Evolutionary conservation across 2,113 vertebrate genomes (phyloP).

Genomic region (Phoxinus phoxinus): DNA sequence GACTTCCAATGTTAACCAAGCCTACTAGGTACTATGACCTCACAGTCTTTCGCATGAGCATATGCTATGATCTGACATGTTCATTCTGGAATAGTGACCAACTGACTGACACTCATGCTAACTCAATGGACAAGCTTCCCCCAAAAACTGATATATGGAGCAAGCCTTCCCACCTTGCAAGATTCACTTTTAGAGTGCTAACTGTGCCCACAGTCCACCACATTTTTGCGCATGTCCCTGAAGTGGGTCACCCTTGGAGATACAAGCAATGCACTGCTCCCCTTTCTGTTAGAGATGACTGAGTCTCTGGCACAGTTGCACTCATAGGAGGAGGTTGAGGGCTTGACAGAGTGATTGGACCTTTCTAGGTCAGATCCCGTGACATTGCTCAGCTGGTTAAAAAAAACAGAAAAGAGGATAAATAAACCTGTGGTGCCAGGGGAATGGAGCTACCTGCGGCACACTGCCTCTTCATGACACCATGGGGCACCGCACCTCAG

Average conservation of each 20-base stretch:
- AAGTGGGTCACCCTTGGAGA: constrained; percentile 50
- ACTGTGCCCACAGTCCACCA: constrained; percentile 24
- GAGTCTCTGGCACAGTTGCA: constrained; percentile 73
- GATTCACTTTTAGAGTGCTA: constrained; percentile 18
- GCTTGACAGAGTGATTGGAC: constrained; percentile 77
- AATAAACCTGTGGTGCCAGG: constrained; percentile 63
- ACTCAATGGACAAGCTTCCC: constrained; percentile 8
- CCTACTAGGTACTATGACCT: not conserved
- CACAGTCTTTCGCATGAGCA: not conserved
- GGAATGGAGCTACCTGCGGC: constrained; percentile 63
- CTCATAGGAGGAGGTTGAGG: constrained; percentile 76
- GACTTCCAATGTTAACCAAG: not conserved
- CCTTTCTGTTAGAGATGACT: constrained; percentile 55
- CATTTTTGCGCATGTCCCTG: constrained; percentile 22
- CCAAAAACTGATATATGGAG: constrained; percentile 39
- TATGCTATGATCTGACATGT: not conserved
- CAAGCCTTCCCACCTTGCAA: constrained; percentile 11
- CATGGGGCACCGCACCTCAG: constrained; percentile 23
- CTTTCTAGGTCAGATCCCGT: constrained; percentile 82
- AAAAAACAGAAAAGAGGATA: constrained; percentile 73
- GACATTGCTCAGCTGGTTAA: constrained; percentile 75
- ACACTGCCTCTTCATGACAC: constrained; percentile 44
- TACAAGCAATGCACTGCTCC: constrained; percentile 45
- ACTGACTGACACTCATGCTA: not conserved
- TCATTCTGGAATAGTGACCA: not conserved